phyloP scores from a whole-genome alignment of 2,888 invertebrate species.

The Ormyrus pomaceus region DNA sequence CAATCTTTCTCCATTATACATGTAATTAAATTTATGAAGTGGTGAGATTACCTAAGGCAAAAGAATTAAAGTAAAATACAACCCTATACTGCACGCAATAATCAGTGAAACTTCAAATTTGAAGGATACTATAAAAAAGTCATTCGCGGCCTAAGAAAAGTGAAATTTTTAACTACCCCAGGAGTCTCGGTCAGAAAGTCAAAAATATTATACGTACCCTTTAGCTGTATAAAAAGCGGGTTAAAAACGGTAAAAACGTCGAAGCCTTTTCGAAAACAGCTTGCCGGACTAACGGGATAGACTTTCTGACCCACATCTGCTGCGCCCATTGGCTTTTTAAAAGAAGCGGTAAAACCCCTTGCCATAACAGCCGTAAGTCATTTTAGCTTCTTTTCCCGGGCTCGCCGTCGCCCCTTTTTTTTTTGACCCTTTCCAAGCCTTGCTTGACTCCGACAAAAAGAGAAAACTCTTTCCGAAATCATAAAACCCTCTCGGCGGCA shows the following conservation, averaged over 20 bases:
- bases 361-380: slow-evolving; percentile 23
- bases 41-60: no score
- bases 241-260: slow-evolving; percentile 47
- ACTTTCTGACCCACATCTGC: slow-evolving; percentile 52
- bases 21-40: no score
- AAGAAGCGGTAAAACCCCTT: slow-evolving; percentile 54
- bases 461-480: neutral
- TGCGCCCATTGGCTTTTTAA: slow-evolving; percentile 20
- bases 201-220: slow-evolving; percentile 14
- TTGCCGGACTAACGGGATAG: slow-evolving; percentile 31
- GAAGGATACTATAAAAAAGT: neutral
- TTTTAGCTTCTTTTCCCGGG: slow-evolving; percentile 9
- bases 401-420: slow-evolving; percentile 14
- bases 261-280: no score
- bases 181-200: slow-evolving; percentile 42
- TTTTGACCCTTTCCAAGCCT: slow-evolving; percentile 42
- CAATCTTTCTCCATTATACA: no score
- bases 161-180: slow-evolving; percentile 39
- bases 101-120: slow-evolving; percentile 4
- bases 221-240: slow-evolving; percentile 41
- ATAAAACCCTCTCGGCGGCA: slow-evolving; percentile 46
- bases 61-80: no score
- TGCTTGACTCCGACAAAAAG: neutral
- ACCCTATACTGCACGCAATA: neutral
- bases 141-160: slow-evolving; percentile 10